Conservation (phyloP, 2,888 invertebrate genomes). For the Microctonus brassicae region DNA sequence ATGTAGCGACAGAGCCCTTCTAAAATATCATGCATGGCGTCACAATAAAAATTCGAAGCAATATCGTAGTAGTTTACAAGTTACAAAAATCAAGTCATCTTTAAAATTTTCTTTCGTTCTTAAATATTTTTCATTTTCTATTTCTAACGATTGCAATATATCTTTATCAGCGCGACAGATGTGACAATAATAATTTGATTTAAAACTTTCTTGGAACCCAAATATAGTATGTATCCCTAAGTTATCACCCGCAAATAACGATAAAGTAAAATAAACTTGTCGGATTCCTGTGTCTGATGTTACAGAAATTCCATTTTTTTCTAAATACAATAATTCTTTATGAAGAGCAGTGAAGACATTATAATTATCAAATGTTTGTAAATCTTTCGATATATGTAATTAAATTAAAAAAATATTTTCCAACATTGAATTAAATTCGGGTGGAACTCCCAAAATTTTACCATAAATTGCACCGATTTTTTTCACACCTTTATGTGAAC, state of each 20-base stretch:
- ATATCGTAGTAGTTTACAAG: no score
- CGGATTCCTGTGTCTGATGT: conserved; percentile 15
- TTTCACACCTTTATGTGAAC: conserved; percentile 37
- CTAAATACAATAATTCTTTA: neutral
- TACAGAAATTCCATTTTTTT: conserved; percentile 39
- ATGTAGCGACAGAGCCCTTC: neutral
- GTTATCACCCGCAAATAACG: conserved; percentile 42
- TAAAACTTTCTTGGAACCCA: conserved; percentile 42
- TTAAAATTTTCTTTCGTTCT: neutral
- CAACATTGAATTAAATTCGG: conserved; percentile 37
- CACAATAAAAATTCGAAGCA: neutral
- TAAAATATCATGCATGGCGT: neutral
- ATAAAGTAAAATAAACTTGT: conserved; percentile 39
- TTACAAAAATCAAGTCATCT: neutral
- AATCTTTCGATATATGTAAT: conserved; percentile 32
- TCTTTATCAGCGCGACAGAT: conserved; percentile 32
- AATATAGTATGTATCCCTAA: conserved; percentile 42
- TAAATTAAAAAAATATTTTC: conserved; percentile 44
- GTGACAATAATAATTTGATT: conserved; percentile 39
- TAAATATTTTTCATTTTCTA: neutral
- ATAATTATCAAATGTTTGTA: conserved; percentile 35
- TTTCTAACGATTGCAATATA: no score
- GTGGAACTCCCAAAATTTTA: conserved; percentile 40
- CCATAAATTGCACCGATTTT: conserved; percentile 45
- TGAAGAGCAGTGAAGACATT: conserved; percentile 33